Evolutionary conservation across 64 coral and sea anemone species (phyloP).

Genomic region (Platygyra sinensis): DNA sequence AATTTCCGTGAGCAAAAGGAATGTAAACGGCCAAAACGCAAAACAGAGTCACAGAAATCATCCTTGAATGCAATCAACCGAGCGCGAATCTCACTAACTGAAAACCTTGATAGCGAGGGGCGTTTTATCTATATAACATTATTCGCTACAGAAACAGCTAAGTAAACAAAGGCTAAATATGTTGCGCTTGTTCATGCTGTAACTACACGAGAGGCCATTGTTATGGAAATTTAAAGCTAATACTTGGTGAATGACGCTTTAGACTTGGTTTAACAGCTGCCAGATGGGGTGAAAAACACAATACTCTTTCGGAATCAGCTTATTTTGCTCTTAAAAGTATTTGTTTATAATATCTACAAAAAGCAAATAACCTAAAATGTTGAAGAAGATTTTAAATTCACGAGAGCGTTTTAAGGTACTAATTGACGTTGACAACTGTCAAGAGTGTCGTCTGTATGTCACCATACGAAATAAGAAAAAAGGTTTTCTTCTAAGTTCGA

Average conservation of each 20-base stretch:
- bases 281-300: neutral
- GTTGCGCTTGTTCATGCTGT: neutral
- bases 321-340: neutral
- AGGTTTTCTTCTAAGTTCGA: too few relatives aligned
- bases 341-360: neutral
- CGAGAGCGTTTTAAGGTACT: too few relatives aligned
- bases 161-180: neutral
- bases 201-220: neutral
- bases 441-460: too few relatives aligned
- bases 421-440: too few relatives aligned
- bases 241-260: neutral
- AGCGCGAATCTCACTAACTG: neutral
- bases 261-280: neutral
- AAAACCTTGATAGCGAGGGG: neutral
- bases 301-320: neutral
- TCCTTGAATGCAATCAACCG: neutral
- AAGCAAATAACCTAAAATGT: neutral
- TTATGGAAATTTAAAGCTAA: neutral
- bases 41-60: neutral
- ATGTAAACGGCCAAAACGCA: neutral
- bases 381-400: neutral
- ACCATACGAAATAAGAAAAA: too few relatives aligned
- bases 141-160: neutral
- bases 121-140: neutral
- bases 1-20: neutral